A percentile compares a stretch with the other conserved stretches of the same genome.
These are phyloP conservation scores for Argyresthia goedartella DNA, from an alignment of 2,888 invertebrate genomes.

Conservation along the genomic window DNA sequence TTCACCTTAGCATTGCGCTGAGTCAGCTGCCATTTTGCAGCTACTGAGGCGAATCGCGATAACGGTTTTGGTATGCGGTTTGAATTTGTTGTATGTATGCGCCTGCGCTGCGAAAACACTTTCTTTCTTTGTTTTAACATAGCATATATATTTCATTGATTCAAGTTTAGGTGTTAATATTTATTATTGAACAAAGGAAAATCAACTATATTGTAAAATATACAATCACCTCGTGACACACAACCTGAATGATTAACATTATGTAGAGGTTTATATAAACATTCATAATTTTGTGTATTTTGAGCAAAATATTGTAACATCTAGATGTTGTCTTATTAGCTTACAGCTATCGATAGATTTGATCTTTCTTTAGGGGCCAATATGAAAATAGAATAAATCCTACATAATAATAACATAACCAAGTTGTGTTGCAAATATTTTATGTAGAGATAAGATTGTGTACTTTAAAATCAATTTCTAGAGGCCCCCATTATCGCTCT, in stretches of 20 bases:
- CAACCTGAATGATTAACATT: not conserved
- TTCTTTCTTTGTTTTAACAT: not conserved
- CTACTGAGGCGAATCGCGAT: too few relatives aligned
- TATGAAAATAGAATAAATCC: not conserved
- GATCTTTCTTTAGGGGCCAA: conserved; percentile 5
- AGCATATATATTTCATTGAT: conserved; percentile 1
- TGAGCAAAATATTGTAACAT: conserved; percentile 25
- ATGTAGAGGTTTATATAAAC: not conserved
- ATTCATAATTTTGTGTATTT: too few relatives aligned
- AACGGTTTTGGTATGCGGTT: too few relatives aligned
- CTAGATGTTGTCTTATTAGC: conserved; percentile 51
- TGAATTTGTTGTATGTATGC: too few relatives aligned
- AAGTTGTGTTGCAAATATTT: too few relatives aligned
- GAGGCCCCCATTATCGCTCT: conserved; percentile 21
- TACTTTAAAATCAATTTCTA: not conserved
- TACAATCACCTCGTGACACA: not conserved
- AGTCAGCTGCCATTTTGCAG: too few relatives aligned
- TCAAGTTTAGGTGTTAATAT: not conserved
- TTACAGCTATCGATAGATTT: conserved; percentile 2
- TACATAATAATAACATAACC: not conserved
- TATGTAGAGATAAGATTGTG: not conserved
- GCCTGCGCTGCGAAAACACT: too few relatives aligned
- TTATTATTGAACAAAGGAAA: not conserved
- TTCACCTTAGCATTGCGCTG: too few relatives aligned
- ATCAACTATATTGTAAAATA: conserved; percentile 6